Conservation (phyloP, 2,888 invertebrate species). For the Branchipolynoe longqiensis region DNA sequence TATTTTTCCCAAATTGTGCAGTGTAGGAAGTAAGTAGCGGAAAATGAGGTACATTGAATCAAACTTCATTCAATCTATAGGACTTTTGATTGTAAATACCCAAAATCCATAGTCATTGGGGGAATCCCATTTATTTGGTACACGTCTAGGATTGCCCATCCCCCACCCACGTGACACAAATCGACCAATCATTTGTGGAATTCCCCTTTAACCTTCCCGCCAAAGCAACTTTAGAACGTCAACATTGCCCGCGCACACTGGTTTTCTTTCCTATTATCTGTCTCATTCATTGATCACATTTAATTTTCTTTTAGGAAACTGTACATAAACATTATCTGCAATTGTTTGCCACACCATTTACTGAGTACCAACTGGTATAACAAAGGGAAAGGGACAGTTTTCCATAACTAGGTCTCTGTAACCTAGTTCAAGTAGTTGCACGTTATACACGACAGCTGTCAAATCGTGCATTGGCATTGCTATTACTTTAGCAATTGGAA, state of each 20-base stretch:
- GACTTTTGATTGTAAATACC: not conserved
- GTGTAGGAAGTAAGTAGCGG: no score
- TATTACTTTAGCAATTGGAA: not conserved
- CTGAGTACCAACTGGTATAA: not conserved
- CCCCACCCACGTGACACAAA: slow-evolving; percentile 7
- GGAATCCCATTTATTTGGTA: not conserved
- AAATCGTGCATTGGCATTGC: not conserved
- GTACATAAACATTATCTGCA: not conserved
- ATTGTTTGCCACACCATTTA: not conserved
- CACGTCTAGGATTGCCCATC: not conserved
- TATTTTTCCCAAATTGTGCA: no score
- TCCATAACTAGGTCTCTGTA: slow-evolving; percentile 25
- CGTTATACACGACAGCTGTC: slow-evolving; percentile 7
- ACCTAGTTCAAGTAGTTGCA: not conserved
- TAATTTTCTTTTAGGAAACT: not conserved
- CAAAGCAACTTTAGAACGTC: slow-evolving; percentile 37
- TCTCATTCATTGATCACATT: not conserved
- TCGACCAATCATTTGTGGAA: slow-evolving; percentile 11
- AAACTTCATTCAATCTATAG: no score
- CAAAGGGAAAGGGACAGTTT: not conserved
- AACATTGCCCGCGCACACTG: slow-evolving; percentile 3
- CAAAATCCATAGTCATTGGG: not conserved
- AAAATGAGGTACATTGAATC: not conserved
- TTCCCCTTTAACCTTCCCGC: slow-evolving; percentile 51
- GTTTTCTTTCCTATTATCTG: not conserved